Conservation (phyloP, 2,113 vertebrate genomes). For the Gavialis gangeticus region DNA sequence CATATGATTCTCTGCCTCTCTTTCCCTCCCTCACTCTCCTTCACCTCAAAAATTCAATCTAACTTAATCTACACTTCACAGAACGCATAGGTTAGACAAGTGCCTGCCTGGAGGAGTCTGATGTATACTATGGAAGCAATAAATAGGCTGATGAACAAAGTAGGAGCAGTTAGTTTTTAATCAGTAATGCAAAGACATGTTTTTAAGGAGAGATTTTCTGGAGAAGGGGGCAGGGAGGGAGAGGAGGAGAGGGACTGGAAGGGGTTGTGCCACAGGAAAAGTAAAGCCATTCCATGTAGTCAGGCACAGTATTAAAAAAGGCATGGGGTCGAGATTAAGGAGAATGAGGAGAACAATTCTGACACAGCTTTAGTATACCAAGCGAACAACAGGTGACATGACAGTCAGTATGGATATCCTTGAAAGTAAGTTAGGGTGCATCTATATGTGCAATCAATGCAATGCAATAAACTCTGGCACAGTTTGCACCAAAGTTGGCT, state of each 20-base stretch:
- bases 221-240: not conserved
- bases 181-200: constrained; percentile 4
- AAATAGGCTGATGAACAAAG: constrained; percentile 9
- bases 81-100: constrained; percentile 49
- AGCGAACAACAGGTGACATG: not conserved
- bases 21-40: not conserved
- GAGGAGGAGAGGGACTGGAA: not conserved
- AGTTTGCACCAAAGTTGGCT: no score
- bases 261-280: not conserved
- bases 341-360: not conserved
- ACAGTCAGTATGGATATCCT: not conserved
- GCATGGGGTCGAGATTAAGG: not conserved
- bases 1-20: not conserved
- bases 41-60: constrained; percentile 10
- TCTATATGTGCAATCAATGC: no score
- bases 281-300: constrained; percentile 5
- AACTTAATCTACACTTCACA: constrained; percentile 20
- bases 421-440: not conserved
- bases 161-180: constrained; percentile 45
- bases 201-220: not conserved
- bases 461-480: no score
- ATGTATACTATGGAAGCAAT: not conserved
- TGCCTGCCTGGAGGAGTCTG: constrained; percentile 56
- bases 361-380: not conserved
- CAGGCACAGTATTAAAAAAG: constrained; percentile 34